Base-by-base conservation (phyloP, 2,888 invertebrate species). In the Cerastis leucographa region DNA sequence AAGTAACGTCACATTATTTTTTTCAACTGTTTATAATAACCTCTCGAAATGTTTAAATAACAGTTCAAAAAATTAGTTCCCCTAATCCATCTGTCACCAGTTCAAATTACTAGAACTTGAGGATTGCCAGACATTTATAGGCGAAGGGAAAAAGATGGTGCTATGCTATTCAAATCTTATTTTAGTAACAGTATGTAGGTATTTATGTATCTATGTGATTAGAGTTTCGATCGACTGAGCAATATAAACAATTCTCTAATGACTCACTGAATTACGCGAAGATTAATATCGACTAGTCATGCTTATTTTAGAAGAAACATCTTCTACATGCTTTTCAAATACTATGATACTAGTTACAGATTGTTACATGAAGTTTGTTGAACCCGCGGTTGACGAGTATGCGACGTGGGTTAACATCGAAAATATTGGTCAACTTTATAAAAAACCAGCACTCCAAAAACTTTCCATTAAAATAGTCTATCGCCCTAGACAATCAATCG, bases 161-260 rank as follows among this genome's bases (percentile, higher is more conserved):
- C 61, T 19, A 29, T 44, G 59, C 51, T 56, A 72, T 67, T 72
- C 62, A 69, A 80, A 74, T 65, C 29, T 59, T 74, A 74, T 80
- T 80, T 80, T 35, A 49, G 78, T 67, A 67, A 62, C 66, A 35
- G 66, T 49, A 29, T 66, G 51, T 72, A 42, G 19, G 46, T 66
- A 72, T 19, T 35, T 72, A 67, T 25, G 61, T 70, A 54, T 67
- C 42, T 66, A 54, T 66, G 56, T 67, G 29, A 35, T 40, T 35
- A 72, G 40, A 61, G 46, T 51, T 67, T 79, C 64, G 46, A 65
- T 71, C 61, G 70, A 75, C 69, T 75, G 66, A 71, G 59, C 59
- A 76, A 83, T 75, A 69, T 83, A 83, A 76, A 83, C 83, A 83
- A 83, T 83, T 83, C 25, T 59, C 59, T 83, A 79, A 83, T 79